Percentiles rank a stretch among this genome's conserved stretches.
phyloP scores from a whole-genome alignment of 2,888 invertebrate genomes.

The Phyllotreta cruciferae region DNA sequence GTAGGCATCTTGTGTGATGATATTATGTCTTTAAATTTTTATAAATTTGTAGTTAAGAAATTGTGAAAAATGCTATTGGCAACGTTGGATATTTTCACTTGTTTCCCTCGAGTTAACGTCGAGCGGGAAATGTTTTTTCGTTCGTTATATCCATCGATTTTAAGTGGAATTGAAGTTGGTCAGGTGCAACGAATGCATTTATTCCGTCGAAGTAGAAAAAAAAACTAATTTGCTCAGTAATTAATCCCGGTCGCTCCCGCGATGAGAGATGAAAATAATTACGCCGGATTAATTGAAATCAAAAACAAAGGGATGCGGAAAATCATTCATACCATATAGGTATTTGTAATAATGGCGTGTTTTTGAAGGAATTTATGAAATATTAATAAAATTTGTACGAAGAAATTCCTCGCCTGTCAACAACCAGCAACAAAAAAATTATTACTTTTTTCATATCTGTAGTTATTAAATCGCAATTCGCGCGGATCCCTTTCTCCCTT shows the following conservation, averaged over 20 bases:
- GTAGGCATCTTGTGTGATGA: too few relatives aligned
- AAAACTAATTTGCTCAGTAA: not conserved
- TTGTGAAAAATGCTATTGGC: constrained; percentile 12
- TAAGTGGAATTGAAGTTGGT: constrained; percentile 35
- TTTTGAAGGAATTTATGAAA: too few relatives aligned
- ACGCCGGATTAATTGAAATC: too few relatives aligned
- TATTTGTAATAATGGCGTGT: too few relatives aligned
- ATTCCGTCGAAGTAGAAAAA: not conserved
- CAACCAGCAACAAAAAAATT: not conserved
- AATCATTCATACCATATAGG: too few relatives aligned
- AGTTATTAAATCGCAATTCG: constrained; percentile 7
- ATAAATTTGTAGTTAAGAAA: not conserved
- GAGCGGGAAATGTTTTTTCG: constrained; percentile 25
- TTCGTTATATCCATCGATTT: constrained; percentile 24
- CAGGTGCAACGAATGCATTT: constrained; percentile 28
- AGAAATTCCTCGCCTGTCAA: too few relatives aligned
- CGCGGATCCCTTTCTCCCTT: constrained; percentile 2
- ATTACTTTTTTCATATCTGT: not conserved
- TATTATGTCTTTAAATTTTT: too few relatives aligned
- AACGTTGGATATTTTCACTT: constrained; percentile 21
- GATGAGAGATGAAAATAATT: not conserved
- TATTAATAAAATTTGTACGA: too few relatives aligned
- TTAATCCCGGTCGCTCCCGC: not conserved
- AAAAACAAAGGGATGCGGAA: too few relatives aligned
- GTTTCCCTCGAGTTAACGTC: constrained; percentile 18